Evolutionary conservation across 2,888 invertebrate genomes (phyloP), one percentile per base, ranked within the genome.

Genomic region (Drosophila acutilabella): DNA sequence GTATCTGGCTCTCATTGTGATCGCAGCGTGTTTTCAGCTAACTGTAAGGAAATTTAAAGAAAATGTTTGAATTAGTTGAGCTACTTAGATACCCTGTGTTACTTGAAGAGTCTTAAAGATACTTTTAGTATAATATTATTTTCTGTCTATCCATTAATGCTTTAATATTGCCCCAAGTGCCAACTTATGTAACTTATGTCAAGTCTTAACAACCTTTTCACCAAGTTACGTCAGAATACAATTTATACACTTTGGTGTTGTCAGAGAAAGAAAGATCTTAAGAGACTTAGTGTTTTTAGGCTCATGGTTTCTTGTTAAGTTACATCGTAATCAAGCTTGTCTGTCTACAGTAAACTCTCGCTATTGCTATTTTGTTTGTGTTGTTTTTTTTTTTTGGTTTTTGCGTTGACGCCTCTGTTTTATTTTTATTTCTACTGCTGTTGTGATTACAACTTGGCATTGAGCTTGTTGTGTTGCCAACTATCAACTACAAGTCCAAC

Each of bases 1-100:
- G 30, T 50, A 60, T 38, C 56, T 71, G 67, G 66, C 54, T 41
- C 53, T 64, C 88, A 83, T 83, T 18, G 11, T 74, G 51, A 14
- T n/a, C 6, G 1, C 1, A 18, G 1, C 3, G 7, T 6, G 11
- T 42, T n/a, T 23, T 14, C 20, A 7, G 14, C 0, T 36, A 36
- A 11, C 45, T 56, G 36, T 8, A 40, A 40, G 6, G n/a, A 5
- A 42, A 18, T 16, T 18, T 1, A 7, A 13, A 10, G 2, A 44
- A 13, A 18, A 0, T 6, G n/a, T 10, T 36, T 33, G 11, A 48
- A 33, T 18, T n/a, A 20, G 26, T 40, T 7, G 2, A n/a, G 20
- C 0, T 44, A 0, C n/a, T 23, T 23, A 20, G 5, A 23, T 23
- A 4, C 23, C 5, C 23, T 23, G 23, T 23, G 23, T 23, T 5